Conservation (phyloP, 2,797 vertebrate genomes). For the Moxostoma hubbsi region DNA sequence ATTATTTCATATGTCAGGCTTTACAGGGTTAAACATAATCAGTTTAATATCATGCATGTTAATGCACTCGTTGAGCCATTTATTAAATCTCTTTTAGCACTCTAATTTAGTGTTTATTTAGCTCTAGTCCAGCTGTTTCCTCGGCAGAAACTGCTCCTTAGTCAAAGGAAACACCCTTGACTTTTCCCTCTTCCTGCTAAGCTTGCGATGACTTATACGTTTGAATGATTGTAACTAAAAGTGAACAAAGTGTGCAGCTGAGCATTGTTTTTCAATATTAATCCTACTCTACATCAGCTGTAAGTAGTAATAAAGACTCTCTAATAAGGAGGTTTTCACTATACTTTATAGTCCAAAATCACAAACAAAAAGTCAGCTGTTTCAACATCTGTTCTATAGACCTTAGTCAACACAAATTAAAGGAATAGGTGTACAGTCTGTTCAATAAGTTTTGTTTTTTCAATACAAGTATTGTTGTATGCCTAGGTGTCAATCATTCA, state of each 20-base stretch:
- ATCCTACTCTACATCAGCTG: background rate
- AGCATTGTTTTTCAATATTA: constrained; percentile 12
- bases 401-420: too few relatives aligned
- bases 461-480: too few relatives aligned
- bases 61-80: too few relatives aligned
- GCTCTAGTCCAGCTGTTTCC: constrained; percentile 56
- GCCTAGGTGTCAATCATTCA: too few relatives aligned
- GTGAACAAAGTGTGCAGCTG: background rate
- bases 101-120: constrained; percentile 9
- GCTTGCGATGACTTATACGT: constrained; percentile 31
- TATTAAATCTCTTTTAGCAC: too few relatives aligned
- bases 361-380: too few relatives aligned
- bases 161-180: constrained; percentile 60
- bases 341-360: too few relatives aligned
- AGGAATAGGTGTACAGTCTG: too few relatives aligned
- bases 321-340: background rate
- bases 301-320: background rate
- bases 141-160: background rate
- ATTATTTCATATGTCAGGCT: too few relatives aligned
- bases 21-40: too few relatives aligned
- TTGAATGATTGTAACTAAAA: constrained; percentile 44
- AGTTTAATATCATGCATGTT: too few relatives aligned
- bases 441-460: too few relatives aligned
- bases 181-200: constrained; percentile 76
- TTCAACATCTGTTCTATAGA: background rate